Conservation (phyloP, 2,113 vertebrate genomes). For the Ophthalmolycus amberensis region DNA sequence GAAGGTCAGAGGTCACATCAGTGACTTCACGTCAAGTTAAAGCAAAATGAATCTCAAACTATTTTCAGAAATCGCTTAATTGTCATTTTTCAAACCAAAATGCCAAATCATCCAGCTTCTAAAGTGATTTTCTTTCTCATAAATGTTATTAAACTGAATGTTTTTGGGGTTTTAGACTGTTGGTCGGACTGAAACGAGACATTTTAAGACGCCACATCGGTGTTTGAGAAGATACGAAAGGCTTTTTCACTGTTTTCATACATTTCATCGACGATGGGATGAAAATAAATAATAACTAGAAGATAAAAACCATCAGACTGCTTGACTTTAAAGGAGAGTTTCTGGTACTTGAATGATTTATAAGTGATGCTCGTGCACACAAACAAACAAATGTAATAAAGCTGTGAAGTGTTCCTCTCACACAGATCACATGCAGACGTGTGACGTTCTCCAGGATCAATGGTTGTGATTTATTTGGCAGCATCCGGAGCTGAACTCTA, state of each 20-base stretch:
- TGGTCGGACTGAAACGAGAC: not conserved
- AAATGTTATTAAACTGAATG: too few species aligned
- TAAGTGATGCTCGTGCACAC: too few species aligned
- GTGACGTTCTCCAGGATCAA: too few species aligned
- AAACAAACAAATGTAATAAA: too few species aligned
- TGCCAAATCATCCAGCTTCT: not conserved
- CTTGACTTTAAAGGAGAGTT: too few species aligned
- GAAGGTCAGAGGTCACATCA: constrained; percentile 24
- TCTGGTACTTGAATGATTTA: too few species aligned
- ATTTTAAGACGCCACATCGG: not conserved
- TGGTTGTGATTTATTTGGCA: not conserved
- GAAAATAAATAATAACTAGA: not conserved
- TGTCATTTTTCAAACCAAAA: too few species aligned
- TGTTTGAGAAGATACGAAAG: not conserved
- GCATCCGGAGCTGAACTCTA: too few species aligned
- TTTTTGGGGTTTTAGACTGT: too few species aligned
- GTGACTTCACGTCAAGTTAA: not conserved
- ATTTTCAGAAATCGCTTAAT: not conserved
- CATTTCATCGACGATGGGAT: not conserved
- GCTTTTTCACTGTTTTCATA: not conserved
- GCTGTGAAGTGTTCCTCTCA: too few species aligned
- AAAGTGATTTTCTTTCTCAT: too few species aligned
- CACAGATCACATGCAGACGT: too few species aligned
- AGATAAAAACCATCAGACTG: not conserved
- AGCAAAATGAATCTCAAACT: not conserved